Evolutionary conservation across 2,113 vertebrate genomes (phyloP).

Genomic region (Spea multiplicata): DNA sequence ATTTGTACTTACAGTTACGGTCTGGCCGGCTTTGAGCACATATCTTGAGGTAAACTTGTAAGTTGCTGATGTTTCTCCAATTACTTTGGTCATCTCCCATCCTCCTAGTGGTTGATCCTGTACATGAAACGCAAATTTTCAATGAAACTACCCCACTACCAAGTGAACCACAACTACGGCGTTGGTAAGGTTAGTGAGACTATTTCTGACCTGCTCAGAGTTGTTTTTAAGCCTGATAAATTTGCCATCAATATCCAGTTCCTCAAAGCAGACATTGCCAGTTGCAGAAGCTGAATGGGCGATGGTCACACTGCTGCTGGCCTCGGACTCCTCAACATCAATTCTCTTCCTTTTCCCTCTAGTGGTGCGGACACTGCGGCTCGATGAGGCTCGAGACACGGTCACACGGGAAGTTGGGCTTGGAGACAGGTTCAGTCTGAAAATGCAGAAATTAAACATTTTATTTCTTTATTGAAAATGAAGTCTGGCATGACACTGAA

Average conservation of each 20-base stretch:
- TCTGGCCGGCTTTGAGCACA: slow-evolving; percentile 83
- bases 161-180: too few species aligned
- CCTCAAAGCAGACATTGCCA: slow-evolving; percentile 76
- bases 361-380: slow-evolving; percentile 71
- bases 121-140: neutral
- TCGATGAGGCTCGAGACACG: slow-evolving; percentile 79
- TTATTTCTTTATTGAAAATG: neutral
- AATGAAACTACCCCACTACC: too few species aligned
- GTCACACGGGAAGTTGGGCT: slow-evolving; percentile 81
- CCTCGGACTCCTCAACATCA: slow-evolving; percentile 82
- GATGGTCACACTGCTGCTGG: slow-evolving; percentile 84
- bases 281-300: slow-evolving; percentile 83
- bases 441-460: too few species aligned
- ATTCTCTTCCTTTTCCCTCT: slow-evolving; percentile 82
- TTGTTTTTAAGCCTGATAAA: slow-evolving; percentile 84
- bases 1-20: slow-evolving; percentile 77
- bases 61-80: slow-evolving; percentile 68
- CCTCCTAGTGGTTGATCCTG: slow-evolving; percentile 92
- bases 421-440: slow-evolving; percentile 79
- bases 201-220: slow-evolving; percentile 72
- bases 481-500: neutral
- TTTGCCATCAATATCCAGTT: slow-evolving; percentile 87
- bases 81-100: slow-evolving; percentile 78
- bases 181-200: too few species aligned
- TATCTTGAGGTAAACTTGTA: slow-evolving; percentile 90